Conservation (phyloP, 2,113 vertebrate genomes). For the Lasiurus borealis region DNA sequence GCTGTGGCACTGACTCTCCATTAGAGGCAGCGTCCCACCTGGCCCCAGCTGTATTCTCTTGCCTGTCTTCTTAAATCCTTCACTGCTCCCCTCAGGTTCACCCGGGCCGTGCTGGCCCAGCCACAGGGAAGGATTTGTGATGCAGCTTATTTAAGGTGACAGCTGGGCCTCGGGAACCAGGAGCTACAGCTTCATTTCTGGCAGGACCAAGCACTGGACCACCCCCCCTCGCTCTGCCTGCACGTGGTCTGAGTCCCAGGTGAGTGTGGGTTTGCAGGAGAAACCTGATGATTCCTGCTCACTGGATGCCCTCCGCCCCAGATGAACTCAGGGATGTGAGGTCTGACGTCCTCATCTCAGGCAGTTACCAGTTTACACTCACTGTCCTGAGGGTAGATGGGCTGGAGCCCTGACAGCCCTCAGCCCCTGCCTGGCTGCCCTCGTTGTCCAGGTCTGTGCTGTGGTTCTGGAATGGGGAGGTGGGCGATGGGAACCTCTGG, state of each 20-base stretch:
- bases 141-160: no score
- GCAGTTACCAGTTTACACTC: not conserved
- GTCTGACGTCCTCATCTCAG: not conserved
- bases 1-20: no score
- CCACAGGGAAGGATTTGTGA: no score
- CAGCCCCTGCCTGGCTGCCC: no score
- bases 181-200: not conserved
- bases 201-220: no score
- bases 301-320: not conserved
- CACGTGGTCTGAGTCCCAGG: not conserved
- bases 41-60: no score
- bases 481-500: not conserved
- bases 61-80: no score
- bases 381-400: not conserved
- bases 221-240: no score
- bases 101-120: no score
- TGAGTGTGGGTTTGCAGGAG: not conserved
- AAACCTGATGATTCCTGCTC: not conserved
- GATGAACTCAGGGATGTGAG: not conserved
- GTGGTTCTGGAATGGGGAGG: rapidly evolving
- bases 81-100: no score
- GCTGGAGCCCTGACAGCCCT: no score
- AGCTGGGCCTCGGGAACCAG: not conserved
- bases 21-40: no score
- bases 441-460: not conserved